Base-by-base conservation (phyloP, 2,797 vertebrate genomes). In the Pseudomugil tenellus region DNA sequence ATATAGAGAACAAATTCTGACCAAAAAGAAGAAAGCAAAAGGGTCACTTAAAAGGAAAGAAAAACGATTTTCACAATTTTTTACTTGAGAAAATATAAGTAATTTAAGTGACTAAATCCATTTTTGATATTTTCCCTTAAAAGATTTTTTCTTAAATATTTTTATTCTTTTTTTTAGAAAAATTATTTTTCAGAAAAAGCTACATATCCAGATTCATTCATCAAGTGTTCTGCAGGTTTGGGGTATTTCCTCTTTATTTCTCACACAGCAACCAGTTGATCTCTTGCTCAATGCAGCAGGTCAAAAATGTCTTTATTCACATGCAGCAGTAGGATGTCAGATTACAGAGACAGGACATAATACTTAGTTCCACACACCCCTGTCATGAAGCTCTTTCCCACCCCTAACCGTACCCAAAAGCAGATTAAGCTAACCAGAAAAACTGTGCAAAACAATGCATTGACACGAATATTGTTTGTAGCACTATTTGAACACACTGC, bases 401-500 rank as follows among this genome's bases (percentile, higher is more conserved):
- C 53, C 65, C 72, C 28, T 26, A 58, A 70, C 7, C 35, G 49
- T 57, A 76, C 76, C 82, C 73, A 64, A 49, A 82, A 90, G 89
- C 84, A 89, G 75, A 84, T 66, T 67, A 89, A 89, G 80, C 82
- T 66, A 76, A 74, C 81, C 46, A 87, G 67, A 77, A 85, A 74
- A 90, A 89, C 77, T 92, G 92, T 94, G 93, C 92, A 94, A 94
- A 94, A 93, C 77, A 90, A 89, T 89, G 91, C 89, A 89, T 87
- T 64, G 79, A 88, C 80, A 87, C 82, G 89, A 88, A 79, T 79
- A 62, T 83, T 85, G 67, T 80, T 74, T 79, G 79, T 74, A 85
- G 80, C 72, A 85, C 77, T 79, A 74, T 57, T 72, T 83, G 78
- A 88, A 76, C 81, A 83, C 78, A 85, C 77, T 80, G 77, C 77